These are phyloP conservation scores for Hydrotaea diabolus DNA, from an alignment of 2,888 invertebrate genomes.

Conservation along the genomic window DNA sequence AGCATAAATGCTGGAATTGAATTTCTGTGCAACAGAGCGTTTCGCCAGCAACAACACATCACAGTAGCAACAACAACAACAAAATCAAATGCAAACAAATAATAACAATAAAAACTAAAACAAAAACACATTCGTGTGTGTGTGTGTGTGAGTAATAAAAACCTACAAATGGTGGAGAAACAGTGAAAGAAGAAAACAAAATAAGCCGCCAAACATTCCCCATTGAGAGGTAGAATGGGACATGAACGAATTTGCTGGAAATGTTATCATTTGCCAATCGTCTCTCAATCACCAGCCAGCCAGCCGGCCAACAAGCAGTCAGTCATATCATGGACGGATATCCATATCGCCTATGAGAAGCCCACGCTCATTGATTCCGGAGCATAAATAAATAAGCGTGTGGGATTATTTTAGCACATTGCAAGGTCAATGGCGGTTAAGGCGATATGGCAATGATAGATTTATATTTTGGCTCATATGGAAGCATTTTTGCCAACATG, in stretches of 20 bases:
- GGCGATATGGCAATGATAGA: neutral
- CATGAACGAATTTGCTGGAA: neutral
- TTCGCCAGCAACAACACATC: slow-evolving; percentile 33
- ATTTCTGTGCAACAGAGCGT: slow-evolving; percentile 58
- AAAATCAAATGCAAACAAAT: slow-evolving; percentile 36
- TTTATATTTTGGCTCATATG: neutral
- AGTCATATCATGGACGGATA: neutral
- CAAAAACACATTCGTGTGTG: slow-evolving; percentile 22
- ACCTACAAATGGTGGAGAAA: no score
- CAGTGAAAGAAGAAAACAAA: neutral
- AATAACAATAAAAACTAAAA: slow-evolving; percentile 18
- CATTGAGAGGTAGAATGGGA: slow-evolving; percentile 4
- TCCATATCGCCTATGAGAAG: neutral
- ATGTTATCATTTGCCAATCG: slow-evolving; percentile 1
- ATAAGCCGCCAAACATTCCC: neutral
- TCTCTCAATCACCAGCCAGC: no score
- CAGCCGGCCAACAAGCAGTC: no score
- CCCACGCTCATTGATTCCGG: neutral
- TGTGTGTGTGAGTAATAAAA: neutral
- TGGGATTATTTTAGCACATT: neutral
- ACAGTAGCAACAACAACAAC: neutral
- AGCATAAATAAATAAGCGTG: no score
- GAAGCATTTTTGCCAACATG: no score
- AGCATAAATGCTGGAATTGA: slow-evolving; percentile 50
- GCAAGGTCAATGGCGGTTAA: neutral